These are phyloP conservation scores for Leuciscus waleckii DNA, from an alignment of 2,797 vertebrate genomes.

Conservation along the genomic window DNA sequence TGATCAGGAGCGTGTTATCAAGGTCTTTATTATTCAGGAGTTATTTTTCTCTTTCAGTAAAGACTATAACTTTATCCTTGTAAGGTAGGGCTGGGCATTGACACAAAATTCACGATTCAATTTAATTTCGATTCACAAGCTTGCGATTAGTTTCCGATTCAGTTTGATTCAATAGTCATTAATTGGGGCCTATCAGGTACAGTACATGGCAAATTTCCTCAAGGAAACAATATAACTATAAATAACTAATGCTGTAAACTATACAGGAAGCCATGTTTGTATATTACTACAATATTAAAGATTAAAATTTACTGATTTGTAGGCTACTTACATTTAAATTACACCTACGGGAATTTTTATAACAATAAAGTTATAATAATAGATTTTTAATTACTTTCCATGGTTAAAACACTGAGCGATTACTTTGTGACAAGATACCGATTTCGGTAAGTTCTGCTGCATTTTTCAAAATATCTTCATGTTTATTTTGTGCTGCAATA, in stretches of 20 bases:
- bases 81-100: neutral
- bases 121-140: neutral
- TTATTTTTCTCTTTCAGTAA: neutral
- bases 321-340: neutral
- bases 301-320: neutral
- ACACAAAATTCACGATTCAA: neutral
- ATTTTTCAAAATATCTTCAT: neutral
- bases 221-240: too few relatives aligned
- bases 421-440: neutral
- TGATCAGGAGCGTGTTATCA: conserved; percentile 32
- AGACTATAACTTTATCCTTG: conserved; percentile 24
- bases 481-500: neutral
- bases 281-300: neutral
- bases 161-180: neutral
- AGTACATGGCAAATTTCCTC: neutral
- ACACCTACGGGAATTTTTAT: neutral
- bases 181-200: neutral
- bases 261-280: too few relatives aligned
- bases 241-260: too few relatives aligned
- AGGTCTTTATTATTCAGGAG: conserved; percentile 39
- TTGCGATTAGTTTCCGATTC: neutral
- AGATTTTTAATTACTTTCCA: neutral
- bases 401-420: neutral
- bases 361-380: neutral
- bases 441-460: neutral